These are phyloP conservation scores for Aix galericulata DNA, from an alignment of 2,113 vertebrate genomes.

Conservation along the genomic window DNA sequence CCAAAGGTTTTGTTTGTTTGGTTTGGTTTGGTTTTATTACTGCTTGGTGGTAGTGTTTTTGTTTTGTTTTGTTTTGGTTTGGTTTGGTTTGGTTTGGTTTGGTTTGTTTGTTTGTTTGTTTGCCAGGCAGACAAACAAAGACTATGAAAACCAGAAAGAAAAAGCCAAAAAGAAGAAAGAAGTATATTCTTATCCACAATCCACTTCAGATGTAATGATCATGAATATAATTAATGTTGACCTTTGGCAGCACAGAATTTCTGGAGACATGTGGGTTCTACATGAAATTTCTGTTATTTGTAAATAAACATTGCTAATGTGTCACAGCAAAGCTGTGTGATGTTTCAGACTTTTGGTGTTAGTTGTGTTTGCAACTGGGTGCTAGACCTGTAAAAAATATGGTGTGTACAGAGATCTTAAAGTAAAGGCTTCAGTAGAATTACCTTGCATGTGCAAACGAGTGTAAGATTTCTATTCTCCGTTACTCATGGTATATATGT, in stretches of 20 bases:
- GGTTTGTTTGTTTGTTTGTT: background rate
- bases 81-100: no score
- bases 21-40: background rate
- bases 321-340: background rate
- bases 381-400: background rate
- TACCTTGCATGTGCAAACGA: background rate
- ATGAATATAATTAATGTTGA: background rate
- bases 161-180: background rate
- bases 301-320: background rate
- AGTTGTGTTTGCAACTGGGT: background rate
- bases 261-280: background rate
- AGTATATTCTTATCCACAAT: background rate
- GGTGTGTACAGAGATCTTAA: background rate
- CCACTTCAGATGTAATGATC: background rate
- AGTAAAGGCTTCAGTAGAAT: background rate
- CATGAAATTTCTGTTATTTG: background rate
- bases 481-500: background rate
- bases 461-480: fast-evolving
- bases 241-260: background rate
- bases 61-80: no score
- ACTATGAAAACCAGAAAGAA: background rate
- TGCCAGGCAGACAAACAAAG: background rate
- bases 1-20: background rate
- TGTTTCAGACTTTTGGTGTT: background rate
- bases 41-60: background rate